A percentile compares a stretch with the other conserved stretches of the same genome.
These are phyloP conservation scores for Ophioninae sp. DNA, from an alignment of 2,888 invertebrate species.

Conservation along the genomic window DNA sequence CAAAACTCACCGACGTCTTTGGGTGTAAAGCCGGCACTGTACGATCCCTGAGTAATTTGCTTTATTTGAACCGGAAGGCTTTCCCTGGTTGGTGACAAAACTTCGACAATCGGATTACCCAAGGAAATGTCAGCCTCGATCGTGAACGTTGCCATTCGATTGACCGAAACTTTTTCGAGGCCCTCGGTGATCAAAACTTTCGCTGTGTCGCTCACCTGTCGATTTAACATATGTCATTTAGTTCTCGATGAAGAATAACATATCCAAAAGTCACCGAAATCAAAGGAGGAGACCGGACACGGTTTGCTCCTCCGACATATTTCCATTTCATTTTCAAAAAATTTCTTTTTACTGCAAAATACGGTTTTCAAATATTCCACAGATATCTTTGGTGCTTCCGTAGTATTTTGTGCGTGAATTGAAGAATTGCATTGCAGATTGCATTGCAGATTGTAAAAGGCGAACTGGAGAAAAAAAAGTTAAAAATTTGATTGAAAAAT, in stretches of 20 bases:
- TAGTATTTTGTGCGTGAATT: too few relatives aligned
- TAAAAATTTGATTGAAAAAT: neutral
- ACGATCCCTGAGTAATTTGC: constrained; percentile 89
- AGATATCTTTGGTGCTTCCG: too few relatives aligned
- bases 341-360: too few relatives aligned
- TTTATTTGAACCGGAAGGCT: constrained; percentile 91
- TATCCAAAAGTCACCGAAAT: too few relatives aligned
- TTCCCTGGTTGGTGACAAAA: constrained; percentile 82
- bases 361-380: too few relatives aligned
- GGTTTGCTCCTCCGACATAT: too few relatives aligned
- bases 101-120: constrained; percentile 88
- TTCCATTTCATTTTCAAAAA: too few relatives aligned
- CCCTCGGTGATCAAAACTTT: constrained; percentile 89
- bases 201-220: constrained; percentile 78
- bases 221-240: neutral
- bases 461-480: neutral
- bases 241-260: neutral
- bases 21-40: constrained; percentile 93
- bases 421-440: too few relatives aligned
- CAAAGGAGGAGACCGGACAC: too few relatives aligned
- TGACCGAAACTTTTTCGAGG: constrained; percentile 94
- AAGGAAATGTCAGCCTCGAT: constrained; percentile 91
- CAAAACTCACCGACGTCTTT: constrained; percentile 89
- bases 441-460: too few relatives aligned
- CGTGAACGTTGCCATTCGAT: constrained; percentile 91